Evolutionary conservation across 2,888 invertebrate species (phyloP).

Genomic region (Leucoma salicis): DNA sequence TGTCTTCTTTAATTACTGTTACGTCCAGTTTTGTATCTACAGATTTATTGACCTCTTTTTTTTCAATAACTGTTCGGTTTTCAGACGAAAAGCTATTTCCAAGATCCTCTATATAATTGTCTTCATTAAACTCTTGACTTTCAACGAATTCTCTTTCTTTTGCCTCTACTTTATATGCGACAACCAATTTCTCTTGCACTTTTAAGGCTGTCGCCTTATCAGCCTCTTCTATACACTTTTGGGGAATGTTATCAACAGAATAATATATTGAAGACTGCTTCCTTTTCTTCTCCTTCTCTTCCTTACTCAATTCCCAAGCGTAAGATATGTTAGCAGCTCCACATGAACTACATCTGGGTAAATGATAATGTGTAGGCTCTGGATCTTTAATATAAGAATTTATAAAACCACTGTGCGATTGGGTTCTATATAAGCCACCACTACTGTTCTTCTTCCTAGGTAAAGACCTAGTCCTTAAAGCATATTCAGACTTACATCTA

Average conservation of each 20-base stretch:
- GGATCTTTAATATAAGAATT: constrained; percentile 65
- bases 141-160: constrained; percentile 60
- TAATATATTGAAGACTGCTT: constrained; percentile 39
- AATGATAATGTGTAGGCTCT: constrained; percentile 66
- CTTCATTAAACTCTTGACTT: constrained; percentile 72
- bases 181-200: constrained; percentile 48
- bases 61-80: constrained; percentile 57
- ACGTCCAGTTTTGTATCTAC: constrained; percentile 7
- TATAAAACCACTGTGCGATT: constrained; percentile 68
- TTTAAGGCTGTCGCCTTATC: constrained; percentile 37
- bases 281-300: constrained; percentile 25
- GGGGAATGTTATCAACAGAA: constrained; percentile 60
- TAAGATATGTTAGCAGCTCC: constrained; percentile 50
- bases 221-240: constrained; percentile 45
- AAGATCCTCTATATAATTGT: constrained; percentile 64
- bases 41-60: constrained; percentile 16
- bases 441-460: constrained; percentile 40
- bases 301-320: constrained; percentile 44
- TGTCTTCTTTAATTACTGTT: constrained; percentile 1
- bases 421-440: constrained; percentile 55
- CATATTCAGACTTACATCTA: constrained; percentile 49
- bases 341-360: constrained; percentile 62
- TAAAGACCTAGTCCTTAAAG: constrained; percentile 52
- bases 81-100: constrained; percentile 57
- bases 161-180: constrained; percentile 48